Conservation (phyloP, 2,888 invertebrate genomes). For the Caenorhabditis sp. region DNA sequence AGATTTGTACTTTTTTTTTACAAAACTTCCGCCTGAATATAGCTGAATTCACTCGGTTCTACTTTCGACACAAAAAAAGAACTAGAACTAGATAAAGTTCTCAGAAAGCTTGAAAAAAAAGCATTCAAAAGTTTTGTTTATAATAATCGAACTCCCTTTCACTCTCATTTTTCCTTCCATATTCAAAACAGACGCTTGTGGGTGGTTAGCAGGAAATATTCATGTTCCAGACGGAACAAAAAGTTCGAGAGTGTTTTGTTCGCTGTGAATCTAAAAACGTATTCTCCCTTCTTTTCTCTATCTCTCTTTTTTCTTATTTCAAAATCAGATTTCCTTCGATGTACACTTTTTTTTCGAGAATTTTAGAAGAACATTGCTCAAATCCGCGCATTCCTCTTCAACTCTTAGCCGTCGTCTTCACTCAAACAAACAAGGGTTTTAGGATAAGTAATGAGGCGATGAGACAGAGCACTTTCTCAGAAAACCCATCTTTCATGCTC, state of each 20-base stretch:
- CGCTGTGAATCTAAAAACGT: neutral
- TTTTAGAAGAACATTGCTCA: neutral
- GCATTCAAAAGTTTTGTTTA: slow-evolving; percentile 11
- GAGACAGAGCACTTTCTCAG: slow-evolving; percentile 19
- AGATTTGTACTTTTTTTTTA: slow-evolving; percentile 27
- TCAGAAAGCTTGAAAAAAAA: no score
- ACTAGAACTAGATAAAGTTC: no score
- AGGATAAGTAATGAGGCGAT: slow-evolving; percentile 27
- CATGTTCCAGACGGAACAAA: neutral
- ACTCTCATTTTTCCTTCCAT: neutral
- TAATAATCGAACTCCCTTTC: slow-evolving; percentile 13
- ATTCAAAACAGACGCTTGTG: slow-evolving; percentile 41
- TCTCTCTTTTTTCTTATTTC: neutral
- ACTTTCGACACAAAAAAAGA: no score
- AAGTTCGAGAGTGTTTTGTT: no score
- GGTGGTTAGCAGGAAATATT: slow-evolving; percentile 3
- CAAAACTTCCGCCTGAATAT: no score
- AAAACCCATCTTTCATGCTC: slow-evolving; percentile 42
- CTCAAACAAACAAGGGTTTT: neutral
- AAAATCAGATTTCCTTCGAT: neutral
- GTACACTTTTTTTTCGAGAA: neutral
- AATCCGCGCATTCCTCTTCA: neutral
- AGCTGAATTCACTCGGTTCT: no score
- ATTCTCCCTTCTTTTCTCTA: neutral
- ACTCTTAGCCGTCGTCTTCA: neutral